Evolutionary conservation across 92 coral and sea anemone species (phyloP).

Genomic region (Palythoa grandis): DNA sequence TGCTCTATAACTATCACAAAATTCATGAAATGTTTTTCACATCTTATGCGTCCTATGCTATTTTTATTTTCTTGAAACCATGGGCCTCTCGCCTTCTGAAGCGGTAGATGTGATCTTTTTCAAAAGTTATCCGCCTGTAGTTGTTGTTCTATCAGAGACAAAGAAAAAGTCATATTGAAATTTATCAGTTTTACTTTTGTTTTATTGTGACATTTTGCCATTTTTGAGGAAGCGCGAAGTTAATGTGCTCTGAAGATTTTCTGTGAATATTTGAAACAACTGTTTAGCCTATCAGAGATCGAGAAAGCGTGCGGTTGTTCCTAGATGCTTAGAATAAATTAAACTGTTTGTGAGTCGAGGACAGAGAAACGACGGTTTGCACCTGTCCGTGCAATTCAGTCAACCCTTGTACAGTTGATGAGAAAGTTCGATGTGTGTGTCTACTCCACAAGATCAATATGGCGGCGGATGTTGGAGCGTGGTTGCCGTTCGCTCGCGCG

Average conservation of each 20-base stretch:
- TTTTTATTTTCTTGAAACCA: conserved; percentile 49
- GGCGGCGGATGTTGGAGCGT: conserved; percentile 99
- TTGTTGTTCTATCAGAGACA: conserved; percentile 34
- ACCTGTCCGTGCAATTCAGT: conserved; percentile 32
- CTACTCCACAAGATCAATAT: conserved; percentile 54
- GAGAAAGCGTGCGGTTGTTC: conserved; percentile 40
- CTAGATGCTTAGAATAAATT: conserved; percentile 38
- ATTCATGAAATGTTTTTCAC: neutral
- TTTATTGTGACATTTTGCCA: conserved; percentile 12
- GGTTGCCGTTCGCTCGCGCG: conserved; percentile 99
- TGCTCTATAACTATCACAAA: neutral
- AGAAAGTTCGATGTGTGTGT: conserved; percentile 46
- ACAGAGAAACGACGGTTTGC: conserved; percentile 26
- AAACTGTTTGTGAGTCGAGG: conserved; percentile 46
- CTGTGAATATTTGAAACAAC: conserved; percentile 26
- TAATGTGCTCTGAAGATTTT: conserved; percentile 15
- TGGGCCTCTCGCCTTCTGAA: conserved; percentile 42
- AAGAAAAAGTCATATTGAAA: neutral
- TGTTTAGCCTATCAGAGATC: conserved; percentile 28
- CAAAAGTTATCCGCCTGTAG: conserved; percentile 69
- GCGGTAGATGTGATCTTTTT: conserved; percentile 75
- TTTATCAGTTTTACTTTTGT: neutral
- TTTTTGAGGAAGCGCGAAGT: conserved; percentile 29
- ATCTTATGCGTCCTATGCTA: neutral
- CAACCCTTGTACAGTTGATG: conserved; percentile 42